phyloP scores from a whole-genome alignment of 1,140 invertebrate genomes.

The Frieseomelitta varia region DNA sequence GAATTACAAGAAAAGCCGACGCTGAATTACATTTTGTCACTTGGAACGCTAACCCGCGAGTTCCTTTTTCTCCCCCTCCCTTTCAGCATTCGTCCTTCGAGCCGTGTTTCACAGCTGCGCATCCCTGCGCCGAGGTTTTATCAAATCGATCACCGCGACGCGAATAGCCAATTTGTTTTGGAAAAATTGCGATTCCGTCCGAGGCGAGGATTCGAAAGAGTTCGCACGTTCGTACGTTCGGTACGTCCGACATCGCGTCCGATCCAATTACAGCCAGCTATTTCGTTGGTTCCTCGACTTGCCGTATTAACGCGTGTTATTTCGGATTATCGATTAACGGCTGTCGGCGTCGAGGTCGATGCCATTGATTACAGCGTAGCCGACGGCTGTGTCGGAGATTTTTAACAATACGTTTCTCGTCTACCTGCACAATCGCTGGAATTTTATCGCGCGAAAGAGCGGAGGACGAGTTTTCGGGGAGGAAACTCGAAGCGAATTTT shows the following conservation, averaged over 20 bases:
- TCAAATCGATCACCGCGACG: not conserved
- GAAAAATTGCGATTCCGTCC: conserved; percentile 7
- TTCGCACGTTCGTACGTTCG: not conserved
- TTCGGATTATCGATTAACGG: conserved; percentile 31
- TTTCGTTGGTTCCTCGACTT: conserved; percentile 28
- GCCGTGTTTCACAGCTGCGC: too few relatives aligned
- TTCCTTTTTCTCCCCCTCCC: too few relatives aligned
- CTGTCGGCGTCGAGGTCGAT: not conserved
- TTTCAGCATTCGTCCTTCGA: not conserved
- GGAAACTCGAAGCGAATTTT: not conserved
- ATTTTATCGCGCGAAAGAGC: not conserved
- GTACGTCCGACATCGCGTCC: not conserved
- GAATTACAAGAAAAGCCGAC: not conserved
- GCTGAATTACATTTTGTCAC: too few relatives aligned
- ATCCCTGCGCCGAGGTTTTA: not conserved
- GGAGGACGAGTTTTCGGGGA: too few relatives aligned
- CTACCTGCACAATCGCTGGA: not conserved
- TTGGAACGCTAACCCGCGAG: not conserved
- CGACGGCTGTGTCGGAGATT: not conserved
- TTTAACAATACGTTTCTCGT: not conserved
- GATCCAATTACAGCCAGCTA: conserved; percentile 33
- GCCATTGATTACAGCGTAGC: not conserved
- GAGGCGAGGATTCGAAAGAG: conserved; percentile 1
- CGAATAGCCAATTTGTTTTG: not conserved
- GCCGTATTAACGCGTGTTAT: conserved; percentile 28